Percentiles rank a stretch among this genome's conserved stretches.
phyloP scores from a whole-genome alignment of 2,888 invertebrate species.

The Actias luna region DNA sequence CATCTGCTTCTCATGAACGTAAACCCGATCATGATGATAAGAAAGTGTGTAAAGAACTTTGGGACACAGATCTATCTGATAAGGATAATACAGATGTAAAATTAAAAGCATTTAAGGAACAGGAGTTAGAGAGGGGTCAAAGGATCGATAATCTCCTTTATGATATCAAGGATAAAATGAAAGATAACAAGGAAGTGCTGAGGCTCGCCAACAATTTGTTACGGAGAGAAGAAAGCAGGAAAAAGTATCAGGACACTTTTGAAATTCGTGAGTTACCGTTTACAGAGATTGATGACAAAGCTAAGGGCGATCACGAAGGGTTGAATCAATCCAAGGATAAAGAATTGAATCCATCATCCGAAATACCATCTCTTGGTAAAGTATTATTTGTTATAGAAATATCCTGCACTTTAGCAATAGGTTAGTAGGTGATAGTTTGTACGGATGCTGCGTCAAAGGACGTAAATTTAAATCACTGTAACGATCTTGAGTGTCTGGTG shows the following conservation, averaged over 20 bases:
- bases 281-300: constrained; percentile 46
- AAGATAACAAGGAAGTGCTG: constrained; percentile 69
- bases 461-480: too few relatives aligned
- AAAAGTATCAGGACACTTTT: constrained; percentile 32
- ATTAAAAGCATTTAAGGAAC: constrained; percentile 43
- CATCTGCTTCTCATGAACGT: neutral
- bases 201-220: constrained; percentile 64
- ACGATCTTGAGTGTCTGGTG: too few relatives aligned
- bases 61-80: constrained; percentile 49
- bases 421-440: too few relatives aligned
- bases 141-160: constrained; percentile 61
- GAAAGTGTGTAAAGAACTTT: constrained; percentile 51
- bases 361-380: neutral
- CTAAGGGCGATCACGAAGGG: constrained; percentile 54
- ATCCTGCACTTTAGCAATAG: neutral
- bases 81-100: constrained; percentile 44
- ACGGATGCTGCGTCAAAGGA: too few relatives aligned
- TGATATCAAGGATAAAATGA: constrained; percentile 72
- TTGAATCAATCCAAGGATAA: constrained; percentile 18
- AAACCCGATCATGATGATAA: constrained; percentile 25
- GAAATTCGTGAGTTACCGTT: constrained; percentile 35
- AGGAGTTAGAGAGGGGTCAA: constrained; percentile 54
- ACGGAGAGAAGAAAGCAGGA: constrained; percentile 53
- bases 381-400: neutral
- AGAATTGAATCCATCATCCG: neutral